phyloP scores from a whole-genome alignment of 2,888 invertebrate species.

The Mycalesis mineus region DNA sequence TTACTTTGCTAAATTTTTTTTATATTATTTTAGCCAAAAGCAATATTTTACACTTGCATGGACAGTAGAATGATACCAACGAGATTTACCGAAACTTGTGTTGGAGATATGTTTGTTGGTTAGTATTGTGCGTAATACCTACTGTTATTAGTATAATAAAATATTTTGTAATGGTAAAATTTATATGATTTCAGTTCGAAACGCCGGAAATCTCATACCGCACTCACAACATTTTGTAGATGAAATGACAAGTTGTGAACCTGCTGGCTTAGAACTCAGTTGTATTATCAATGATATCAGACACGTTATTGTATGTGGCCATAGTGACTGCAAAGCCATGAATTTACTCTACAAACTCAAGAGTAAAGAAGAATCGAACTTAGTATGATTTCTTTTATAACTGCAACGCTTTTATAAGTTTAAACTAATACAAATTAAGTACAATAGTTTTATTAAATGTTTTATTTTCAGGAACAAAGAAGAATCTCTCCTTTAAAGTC shows the following conservation, averaged over 20 bases:
- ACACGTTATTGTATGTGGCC: slow-evolving; percentile 97
- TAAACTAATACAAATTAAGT: background rate
- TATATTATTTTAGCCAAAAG: slow-evolving; percentile 92
- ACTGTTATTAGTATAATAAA: background rate
- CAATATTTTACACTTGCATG: slow-evolving; percentile 98
- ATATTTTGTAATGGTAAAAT: background rate
- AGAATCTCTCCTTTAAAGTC: slow-evolving; percentile 91
- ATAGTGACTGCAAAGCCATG: slow-evolving; percentile 99
- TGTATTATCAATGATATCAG: slow-evolving; percentile 94
- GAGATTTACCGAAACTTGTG: slow-evolving; percentile 94
- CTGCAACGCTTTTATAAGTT: too few relatives aligned
- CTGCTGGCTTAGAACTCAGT: slow-evolving; percentile 95
- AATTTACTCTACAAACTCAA: slow-evolving; percentile 91
- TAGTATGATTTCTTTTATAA: slow-evolving; percentile 42
- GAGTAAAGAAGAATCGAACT: slow-evolving; percentile 84
- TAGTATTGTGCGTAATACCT: slow-evolving; percentile 45
- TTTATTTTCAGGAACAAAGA: slow-evolving; percentile 80
- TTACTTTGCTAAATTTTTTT: too few relatives aligned
- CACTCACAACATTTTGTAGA: slow-evolving; percentile 92
- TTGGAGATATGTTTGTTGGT: slow-evolving; percentile 99
- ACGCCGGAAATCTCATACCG: slow-evolving; percentile 97
- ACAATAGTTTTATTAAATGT: background rate
- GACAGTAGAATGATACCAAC: slow-evolving; percentile 98
- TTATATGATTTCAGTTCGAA: slow-evolving; percentile 84
- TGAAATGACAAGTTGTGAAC: slow-evolving; percentile 94